Base-by-base conservation (phyloP, 2,888 invertebrate species). In the Ophion ventricosus region DNA sequence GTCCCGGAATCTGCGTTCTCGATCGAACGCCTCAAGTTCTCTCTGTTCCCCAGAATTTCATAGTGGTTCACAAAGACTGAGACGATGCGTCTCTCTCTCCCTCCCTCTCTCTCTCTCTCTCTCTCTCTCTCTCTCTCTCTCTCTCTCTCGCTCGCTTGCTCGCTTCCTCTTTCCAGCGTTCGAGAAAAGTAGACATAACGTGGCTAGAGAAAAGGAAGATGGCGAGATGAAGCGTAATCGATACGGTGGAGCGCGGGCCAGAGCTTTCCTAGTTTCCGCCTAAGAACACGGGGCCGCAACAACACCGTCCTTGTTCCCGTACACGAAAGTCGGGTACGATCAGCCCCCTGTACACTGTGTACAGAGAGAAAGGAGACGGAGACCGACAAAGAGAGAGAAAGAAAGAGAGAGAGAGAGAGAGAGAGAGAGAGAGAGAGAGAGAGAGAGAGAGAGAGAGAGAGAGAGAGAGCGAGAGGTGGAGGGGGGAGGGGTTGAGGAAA, bases 1-100 rank as follows among this genome's bases (percentile, higher is more conserved):
- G 82, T 84, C 54, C 75, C 56, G 79, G 84, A 84, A 84, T 84
- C 82, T 82, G 54, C 75, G 75, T 56, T 76, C 81, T 76, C 79
- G 73, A 84, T 84, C 84, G 84, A 76, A 61, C 72, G 43, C n/a
- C 66, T 76, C 59, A 49, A n/a, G 43, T 66, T 66, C 75, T 64
- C 59, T 83, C 43, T 35, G 25, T 76, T 72, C 54, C 40, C 59
- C 20, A 66, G 35, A 75, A 29, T 56, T 70, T 26, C 63, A 29
- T 56, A 8, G 35, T 35, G 35, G 35, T 35, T 35, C 7, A 35
- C 35, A 35, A 35, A 35, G 35, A 35, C 35, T 8, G 35, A 35
- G 1, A 8, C 5, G 35, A 35, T 35, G 35, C 35, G 3, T 7
- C 35, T 8, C 1, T 40, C 25, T n/a, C 43, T 40, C 57, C 40